Percentiles rank a stretch among this genome's conserved stretches.
These are phyloP conservation scores for Scomber colias DNA, from an alignment of 2,113 vertebrate genomes.

Conservation along the genomic window DNA sequence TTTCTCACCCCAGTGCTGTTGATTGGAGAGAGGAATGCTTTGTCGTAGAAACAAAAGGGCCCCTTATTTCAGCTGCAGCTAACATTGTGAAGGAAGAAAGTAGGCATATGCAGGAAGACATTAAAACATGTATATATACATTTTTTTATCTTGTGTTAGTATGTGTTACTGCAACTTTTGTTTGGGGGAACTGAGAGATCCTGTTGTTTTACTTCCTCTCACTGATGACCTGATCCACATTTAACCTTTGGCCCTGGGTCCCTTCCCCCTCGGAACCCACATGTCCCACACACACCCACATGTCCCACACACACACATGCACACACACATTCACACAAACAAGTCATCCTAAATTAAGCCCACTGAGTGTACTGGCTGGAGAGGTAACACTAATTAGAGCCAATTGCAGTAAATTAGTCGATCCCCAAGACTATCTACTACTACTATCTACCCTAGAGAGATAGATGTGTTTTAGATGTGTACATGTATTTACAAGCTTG, in stretches of 20 bases:
- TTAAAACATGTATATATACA: not conserved
- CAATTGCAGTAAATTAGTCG: slow-evolving; percentile 76
- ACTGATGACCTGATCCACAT: slow-evolving; percentile 81
- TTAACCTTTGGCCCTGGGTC: slow-evolving; percentile 78
- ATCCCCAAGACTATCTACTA: slow-evolving; percentile 46
- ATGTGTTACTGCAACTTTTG: slow-evolving; percentile 37
- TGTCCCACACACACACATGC: slow-evolving; percentile 17
- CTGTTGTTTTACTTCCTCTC: slow-evolving; percentile 78
- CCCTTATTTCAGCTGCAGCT: slow-evolving; percentile 59
- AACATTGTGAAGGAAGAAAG: slow-evolving; percentile 12
- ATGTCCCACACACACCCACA: slow-evolving; percentile 50
- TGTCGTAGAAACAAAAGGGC: slow-evolving; percentile 71
- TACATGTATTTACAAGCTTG: slow-evolving; percentile 44
- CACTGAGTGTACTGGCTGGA: slow-evolving; percentile 61
- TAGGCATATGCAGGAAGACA: slow-evolving; percentile 26
- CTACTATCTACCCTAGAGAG: slow-evolving; percentile 36
- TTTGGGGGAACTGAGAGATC: slow-evolving; percentile 67
- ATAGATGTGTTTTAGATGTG: slow-evolving; percentile 56
- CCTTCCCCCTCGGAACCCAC: slow-evolving; percentile 56
- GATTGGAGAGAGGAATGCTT: slow-evolving; percentile 82
- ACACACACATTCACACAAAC: slow-evolving; percentile 56
- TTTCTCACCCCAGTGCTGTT: slow-evolving; percentile 86
- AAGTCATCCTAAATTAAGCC: slow-evolving; percentile 69
- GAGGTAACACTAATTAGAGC: slow-evolving; percentile 79
- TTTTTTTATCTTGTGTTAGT: slow-evolving; percentile 16